These are phyloP conservation scores for Aleiodes alternator DNA, from an alignment of 2,888 invertebrate species.

Conservation along the genomic window DNA sequence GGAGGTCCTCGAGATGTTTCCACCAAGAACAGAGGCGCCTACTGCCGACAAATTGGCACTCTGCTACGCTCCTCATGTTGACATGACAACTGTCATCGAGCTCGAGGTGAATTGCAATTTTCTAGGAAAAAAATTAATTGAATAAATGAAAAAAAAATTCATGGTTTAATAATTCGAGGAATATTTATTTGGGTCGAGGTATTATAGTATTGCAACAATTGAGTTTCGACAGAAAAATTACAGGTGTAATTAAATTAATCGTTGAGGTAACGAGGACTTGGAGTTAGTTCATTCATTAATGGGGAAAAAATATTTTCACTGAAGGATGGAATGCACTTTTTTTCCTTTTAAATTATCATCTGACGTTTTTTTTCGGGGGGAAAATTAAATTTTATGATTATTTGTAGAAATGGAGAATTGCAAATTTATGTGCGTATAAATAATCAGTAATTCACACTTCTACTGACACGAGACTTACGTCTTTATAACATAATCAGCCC, in stretches of 20 bases:
- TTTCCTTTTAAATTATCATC: not conserved
- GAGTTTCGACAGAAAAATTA: not conserved
- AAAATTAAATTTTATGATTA: conserved; percentile 33
- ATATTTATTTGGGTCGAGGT: conserved; percentile 31
- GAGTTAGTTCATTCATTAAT: conserved; percentile 4
- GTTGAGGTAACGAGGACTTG: not conserved
- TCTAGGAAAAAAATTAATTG: conserved; percentile 8
- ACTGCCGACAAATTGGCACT: conserved; percentile 80
- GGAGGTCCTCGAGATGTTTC: conserved; percentile 75
- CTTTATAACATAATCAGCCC: conserved; percentile 34
- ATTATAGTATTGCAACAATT: conserved; percentile 22
- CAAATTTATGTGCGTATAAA: conserved; percentile 54
- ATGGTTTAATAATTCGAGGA: conserved; percentile 19
- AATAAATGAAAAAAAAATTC: not conserved
- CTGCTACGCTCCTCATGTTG: conserved; percentile 81
- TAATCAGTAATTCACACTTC: conserved; percentile 53
- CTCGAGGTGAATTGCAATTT: conserved; percentile 79
- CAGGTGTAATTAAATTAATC: conserved; percentile 30
- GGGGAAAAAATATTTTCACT: conserved; percentile 39
- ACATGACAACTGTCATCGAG: conserved; percentile 86
- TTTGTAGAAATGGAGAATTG: conserved; percentile 47
- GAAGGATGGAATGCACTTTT: conserved; percentile 11
- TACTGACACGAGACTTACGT: conserved; percentile 39
- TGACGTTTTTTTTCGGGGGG: not conserved
- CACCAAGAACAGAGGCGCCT: conserved; percentile 74